Evolutionary conservation across 2,113 vertebrate genomes (phyloP).

Genomic region (Chunga burmeisteri): DNA sequence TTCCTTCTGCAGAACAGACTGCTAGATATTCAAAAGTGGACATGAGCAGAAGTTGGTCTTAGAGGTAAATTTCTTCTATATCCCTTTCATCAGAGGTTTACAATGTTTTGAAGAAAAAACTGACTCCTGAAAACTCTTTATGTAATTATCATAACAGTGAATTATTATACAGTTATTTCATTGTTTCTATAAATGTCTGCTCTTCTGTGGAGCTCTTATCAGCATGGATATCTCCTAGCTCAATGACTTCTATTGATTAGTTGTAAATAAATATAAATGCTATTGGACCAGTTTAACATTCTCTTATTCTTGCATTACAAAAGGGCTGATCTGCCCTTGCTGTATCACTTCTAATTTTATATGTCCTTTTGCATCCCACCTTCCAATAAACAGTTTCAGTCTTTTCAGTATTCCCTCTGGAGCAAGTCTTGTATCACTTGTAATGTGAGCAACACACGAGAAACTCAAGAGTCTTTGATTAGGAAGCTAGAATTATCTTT

Average conservation of each 20-base stretch:
- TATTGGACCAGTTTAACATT: background rate
- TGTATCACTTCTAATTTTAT: background rate
- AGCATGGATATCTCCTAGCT: background rate
- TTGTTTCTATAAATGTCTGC: background rate
- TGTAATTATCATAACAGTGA: background rate
- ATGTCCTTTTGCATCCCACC: background rate
- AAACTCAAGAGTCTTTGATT: background rate
- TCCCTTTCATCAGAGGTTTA: background rate
- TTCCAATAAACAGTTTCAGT: background rate
- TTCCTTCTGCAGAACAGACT: background rate
- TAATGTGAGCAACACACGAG: background rate
- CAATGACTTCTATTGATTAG: background rate
- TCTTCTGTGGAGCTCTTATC: background rate
- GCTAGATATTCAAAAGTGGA: background rate
- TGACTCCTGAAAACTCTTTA: background rate
- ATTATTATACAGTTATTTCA: background rate
- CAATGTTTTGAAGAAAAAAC: background rate
- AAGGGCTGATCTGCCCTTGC: background rate
- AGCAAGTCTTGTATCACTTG: background rate
- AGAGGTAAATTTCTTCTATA: background rate
- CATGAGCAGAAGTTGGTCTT: background rate
- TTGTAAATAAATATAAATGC: background rate
- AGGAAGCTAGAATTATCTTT: background rate
- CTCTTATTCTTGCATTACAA: background rate
- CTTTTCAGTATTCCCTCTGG: background rate